phyloP scores from a whole-genome alignment of 1,140 invertebrate genomes.

The Drosophila willistoni region DNA sequence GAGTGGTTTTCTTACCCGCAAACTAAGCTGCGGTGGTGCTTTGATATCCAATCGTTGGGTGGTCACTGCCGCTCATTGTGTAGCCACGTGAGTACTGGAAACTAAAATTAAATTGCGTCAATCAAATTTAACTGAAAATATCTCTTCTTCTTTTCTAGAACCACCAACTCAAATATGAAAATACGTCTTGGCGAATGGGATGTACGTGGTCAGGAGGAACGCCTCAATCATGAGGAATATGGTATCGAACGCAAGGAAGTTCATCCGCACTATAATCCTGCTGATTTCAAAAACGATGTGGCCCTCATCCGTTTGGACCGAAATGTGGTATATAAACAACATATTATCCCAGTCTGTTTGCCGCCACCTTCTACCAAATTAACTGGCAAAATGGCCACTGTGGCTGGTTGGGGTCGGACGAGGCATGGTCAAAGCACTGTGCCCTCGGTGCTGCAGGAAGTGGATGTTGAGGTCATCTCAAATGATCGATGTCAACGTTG shows the following conservation, averaged over 20 bases:
- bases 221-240: constrained; percentile 93
- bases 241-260: constrained; percentile 94
- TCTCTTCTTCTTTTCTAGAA: constrained; percentile 65
- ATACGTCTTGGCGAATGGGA: constrained; percentile 96
- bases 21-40: constrained; percentile 95
- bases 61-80: constrained; percentile 94
- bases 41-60: constrained; percentile 95
- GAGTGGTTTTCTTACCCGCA: constrained; percentile 94
- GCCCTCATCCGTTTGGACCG: constrained; percentile 92
- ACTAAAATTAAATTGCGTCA: too few species aligned
- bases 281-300: constrained; percentile 95
- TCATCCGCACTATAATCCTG: constrained; percentile 93
- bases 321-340: constrained; percentile 92
- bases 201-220: constrained; percentile 91
- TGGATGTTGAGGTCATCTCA: constrained; percentile 94
- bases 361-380: constrained; percentile 90
- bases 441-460: constrained; percentile 89
- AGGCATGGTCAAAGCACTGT: constrained; percentile 92
- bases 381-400: constrained; percentile 92
- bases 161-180: constrained; percentile 92
- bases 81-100: constrained; percentile 89
- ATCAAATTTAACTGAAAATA: not conserved
- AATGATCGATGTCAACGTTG: constrained; percentile 95
- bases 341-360: constrained; percentile 93
- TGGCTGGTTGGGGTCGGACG: constrained; percentile 95